phyloP scores from a whole-genome alignment of 1,140 invertebrate genomes.

The Hirudo medicinalis region DNA sequence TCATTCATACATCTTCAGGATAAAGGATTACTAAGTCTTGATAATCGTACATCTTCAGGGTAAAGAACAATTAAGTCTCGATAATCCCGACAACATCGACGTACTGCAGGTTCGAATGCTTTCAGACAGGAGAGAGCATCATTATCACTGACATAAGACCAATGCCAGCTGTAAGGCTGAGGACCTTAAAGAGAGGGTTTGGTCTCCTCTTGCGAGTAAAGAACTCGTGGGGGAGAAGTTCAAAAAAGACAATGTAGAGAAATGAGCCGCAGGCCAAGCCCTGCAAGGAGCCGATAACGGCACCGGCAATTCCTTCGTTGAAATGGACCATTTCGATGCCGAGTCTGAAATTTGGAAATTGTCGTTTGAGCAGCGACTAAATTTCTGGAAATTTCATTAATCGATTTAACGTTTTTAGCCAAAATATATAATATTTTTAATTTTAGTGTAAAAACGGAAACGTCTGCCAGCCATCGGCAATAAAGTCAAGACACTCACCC shows the following conservation, averaged over 20 bases:
- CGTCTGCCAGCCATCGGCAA: too few relatives aligned
- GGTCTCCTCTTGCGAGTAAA: constrained; percentile 17
- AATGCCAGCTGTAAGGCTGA: constrained; percentile 46
- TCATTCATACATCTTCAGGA: too few relatives aligned
- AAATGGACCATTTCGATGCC: constrained; percentile 45
- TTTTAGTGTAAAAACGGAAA: too few relatives aligned
- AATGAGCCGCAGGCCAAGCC: constrained; percentile 73
- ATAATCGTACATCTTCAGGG: too few relatives aligned
- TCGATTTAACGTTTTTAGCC: too few relatives aligned
- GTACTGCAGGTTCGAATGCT: too few relatives aligned
- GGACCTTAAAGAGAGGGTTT: constrained; percentile 43
- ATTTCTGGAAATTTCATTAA: not conserved
- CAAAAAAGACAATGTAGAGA: constrained; percentile 79
- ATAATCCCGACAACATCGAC: too few relatives aligned
- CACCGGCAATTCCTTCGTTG: not conserved
- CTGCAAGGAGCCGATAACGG: constrained; percentile 48
- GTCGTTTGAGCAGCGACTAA: constrained; percentile 20
- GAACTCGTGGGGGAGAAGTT: constrained; percentile 50
- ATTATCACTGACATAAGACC: constrained; percentile 37
- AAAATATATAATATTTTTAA: too few relatives aligned
- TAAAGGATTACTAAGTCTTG: too few relatives aligned
- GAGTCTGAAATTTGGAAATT: constrained; percentile 31
- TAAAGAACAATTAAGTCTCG: too few relatives aligned
- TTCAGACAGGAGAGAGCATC: constrained; percentile 32
- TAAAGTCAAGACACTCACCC: not conserved